Evolutionary conservation across 2,113 vertebrate species (phyloP).

Genomic region (Hypomesus transpacificus): DNA sequence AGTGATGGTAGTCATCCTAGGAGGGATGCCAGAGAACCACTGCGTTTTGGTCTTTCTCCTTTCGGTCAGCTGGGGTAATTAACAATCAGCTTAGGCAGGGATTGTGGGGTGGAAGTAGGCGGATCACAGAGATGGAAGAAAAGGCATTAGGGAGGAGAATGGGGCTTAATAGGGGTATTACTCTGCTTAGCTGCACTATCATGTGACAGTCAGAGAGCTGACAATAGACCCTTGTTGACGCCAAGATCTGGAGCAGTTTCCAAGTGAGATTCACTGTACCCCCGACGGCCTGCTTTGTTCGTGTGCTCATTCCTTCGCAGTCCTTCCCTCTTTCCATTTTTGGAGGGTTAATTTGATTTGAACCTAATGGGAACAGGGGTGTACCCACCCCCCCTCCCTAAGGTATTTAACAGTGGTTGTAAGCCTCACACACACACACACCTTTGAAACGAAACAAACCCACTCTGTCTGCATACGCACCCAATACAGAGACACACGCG

Average conservation of each 20-base stretch:
- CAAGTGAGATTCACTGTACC: conserved; percentile 47
- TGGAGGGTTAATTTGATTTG: conserved; percentile 44
- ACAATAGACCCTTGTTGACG: conserved; percentile 60
- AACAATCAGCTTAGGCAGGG: conserved; percentile 65
- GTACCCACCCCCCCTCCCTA: conserved; percentile 44
- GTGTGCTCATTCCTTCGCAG: conserved; percentile 23
- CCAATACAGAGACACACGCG: conserved; percentile 18
- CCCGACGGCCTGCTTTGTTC: conserved; percentile 58
- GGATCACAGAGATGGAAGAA: conserved; percentile 65
- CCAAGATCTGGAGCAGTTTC: conserved; percentile 40
- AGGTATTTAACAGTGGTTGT: conserved; percentile 45
- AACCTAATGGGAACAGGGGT: conserved; percentile 55
- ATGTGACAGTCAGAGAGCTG: conserved; percentile 60
- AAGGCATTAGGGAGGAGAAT: conserved; percentile 59
- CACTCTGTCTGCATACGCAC: conserved; percentile 30
- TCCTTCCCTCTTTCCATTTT: conserved; percentile 50
- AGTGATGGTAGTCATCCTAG: not conserved
- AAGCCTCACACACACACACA: conserved; percentile 41
- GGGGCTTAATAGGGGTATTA: conserved; percentile 69
- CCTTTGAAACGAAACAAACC: too few species aligned
- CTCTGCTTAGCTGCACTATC: conserved; percentile 59
- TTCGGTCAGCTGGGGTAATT: conserved; percentile 63
- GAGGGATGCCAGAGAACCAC: not conserved
- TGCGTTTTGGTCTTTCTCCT: conserved; percentile 50
- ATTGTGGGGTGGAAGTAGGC: conserved; percentile 58